Evolutionary conservation across 2,113 vertebrate genomes (phyloP), one percentile per base, ranked within the genome.

Genomic region (Ochotona curzoniae): DNA sequence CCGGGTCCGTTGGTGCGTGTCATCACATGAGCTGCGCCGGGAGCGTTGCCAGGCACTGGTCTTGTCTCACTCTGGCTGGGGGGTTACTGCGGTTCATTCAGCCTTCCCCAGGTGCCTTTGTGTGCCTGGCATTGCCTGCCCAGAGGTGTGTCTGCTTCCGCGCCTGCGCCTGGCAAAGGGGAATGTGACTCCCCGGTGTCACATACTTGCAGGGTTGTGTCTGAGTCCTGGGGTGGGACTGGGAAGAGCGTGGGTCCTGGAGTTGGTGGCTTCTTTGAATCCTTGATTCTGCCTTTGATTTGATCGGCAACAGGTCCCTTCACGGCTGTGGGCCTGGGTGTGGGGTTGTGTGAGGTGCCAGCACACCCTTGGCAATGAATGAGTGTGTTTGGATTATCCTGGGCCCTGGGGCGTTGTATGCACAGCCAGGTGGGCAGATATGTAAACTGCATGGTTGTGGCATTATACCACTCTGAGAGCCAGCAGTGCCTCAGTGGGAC

Each of bases 61-160:
- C 74, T 76, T 64, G 12, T 30, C 92, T 44, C 44, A 26, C 18
- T 26, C 30, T 70, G 60, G 80, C 21, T 67, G 7, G 1, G 26
- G 66, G 70, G 69, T 96, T 38, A 44, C 47, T 73, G 71, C n/a
- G 7, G 86, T 61, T 90, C 74, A 76, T 67, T 74, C 13, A 74
- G 63, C 6, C 35, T 61, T 84, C 2, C 21, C 73, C 18, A 25
- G 35, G 54, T 4, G n/a, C 74, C 91, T 88, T 75, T 81, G 64
- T 79, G 78, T 32, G 49, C 64, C 49, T 82, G 73, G 80, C 28
- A 5, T 76, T 57, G 80, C 75, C 64, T 86, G 60, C 20, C 2
- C 35, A 44, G 38, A 44, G 38, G 38, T 44, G 38, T 44, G 38
- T 44, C 38, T 44, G 38, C 38, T 44, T 44, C 38, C 38, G 6